These are phyloP conservation scores for Urocolius indicus DNA, from an alignment of 2,113 vertebrate genomes.

Conservation along the genomic window DNA sequence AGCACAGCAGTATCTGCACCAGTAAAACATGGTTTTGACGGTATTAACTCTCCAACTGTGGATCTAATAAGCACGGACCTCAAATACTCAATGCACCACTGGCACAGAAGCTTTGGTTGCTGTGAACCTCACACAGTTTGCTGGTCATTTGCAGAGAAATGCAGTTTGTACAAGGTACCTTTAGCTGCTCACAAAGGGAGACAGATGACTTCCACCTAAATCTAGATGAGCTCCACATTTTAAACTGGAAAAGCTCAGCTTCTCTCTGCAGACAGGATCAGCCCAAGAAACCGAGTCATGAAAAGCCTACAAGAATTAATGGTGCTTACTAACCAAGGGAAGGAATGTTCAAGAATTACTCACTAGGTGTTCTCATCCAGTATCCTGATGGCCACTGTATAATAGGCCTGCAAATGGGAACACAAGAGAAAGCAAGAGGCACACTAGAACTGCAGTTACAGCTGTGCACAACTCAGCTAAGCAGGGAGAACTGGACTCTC, in stretches of 20 bases:
- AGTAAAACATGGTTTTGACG: background rate
- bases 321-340: background rate
- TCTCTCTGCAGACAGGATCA: background rate
- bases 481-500: background rate
- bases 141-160: background rate
- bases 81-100: background rate
- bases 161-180: background rate
- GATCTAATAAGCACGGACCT: background rate
- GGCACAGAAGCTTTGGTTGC: background rate
- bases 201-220: too few relatives aligned
- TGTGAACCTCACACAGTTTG: background rate
- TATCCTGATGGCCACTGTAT: constrained; percentile 53
- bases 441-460: background rate
- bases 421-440: background rate
- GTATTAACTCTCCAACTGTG: background rate
- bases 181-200: background rate
- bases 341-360: constrained; percentile 41
- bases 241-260: background rate
- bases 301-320: background rate
- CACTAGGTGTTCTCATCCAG: constrained; percentile 65
- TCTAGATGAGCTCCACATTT: background rate
- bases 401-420: background rate
- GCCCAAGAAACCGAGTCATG: background rate
- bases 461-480: background rate
- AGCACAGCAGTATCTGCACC: background rate